These are phyloP conservation scores for Florisuga fusca DNA, from an alignment of 2,797 vertebrate species.

Conservation along the genomic window DNA sequence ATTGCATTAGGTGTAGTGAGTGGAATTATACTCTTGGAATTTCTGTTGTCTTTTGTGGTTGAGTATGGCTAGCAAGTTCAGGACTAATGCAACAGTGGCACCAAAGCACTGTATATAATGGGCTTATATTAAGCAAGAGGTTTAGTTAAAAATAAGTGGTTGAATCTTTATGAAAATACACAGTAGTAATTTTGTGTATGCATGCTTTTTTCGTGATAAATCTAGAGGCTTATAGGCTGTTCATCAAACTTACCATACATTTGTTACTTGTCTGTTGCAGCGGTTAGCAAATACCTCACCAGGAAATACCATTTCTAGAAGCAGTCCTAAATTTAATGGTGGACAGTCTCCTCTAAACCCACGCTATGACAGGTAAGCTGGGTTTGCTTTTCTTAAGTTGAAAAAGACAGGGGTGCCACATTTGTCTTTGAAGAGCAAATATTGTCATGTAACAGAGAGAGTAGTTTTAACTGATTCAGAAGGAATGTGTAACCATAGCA, in stretches of 20 bases:
- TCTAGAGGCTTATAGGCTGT: neutral
- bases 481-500: neutral
- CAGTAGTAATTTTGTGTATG: neutral
- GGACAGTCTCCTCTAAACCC: slow-evolving; percentile 81
- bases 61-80: neutral
- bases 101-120: neutral
- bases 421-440: neutral
- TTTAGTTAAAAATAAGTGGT: neutral
- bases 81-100: neutral
- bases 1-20: neutral
- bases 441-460: neutral
- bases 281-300: slow-evolving; percentile 79
- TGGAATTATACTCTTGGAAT: neutral
- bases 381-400: neutral
- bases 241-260: neutral
- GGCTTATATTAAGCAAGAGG: neutral
- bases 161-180: neutral
- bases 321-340: slow-evolving; percentile 83
- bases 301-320: slow-evolving; percentile 82
- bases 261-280: slow-evolving; percentile 77
- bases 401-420: neutral
- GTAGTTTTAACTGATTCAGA: neutral
- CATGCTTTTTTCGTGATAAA: neutral
- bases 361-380: slow-evolving; percentile 86
- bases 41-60: neutral